These are phyloP conservation scores for Cheirogaleus major DNA, from an alignment of 2,797 vertebrate genomes.

Conservation along the genomic window DNA sequence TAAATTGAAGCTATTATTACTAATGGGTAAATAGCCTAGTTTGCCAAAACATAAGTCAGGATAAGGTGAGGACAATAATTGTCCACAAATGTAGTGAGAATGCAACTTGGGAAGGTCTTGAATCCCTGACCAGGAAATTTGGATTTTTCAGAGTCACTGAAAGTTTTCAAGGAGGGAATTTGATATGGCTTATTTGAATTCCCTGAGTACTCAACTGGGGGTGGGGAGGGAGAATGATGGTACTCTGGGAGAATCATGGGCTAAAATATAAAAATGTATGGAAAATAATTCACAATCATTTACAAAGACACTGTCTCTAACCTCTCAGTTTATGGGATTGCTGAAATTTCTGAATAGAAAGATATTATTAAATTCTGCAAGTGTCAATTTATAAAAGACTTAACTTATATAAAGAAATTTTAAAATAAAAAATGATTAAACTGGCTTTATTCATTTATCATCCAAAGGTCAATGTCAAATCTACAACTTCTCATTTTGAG, in stretches of 20 bases:
- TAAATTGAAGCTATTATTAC: not conserved
- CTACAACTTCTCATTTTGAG: constrained; percentile 41
- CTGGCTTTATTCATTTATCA: constrained; percentile 34
- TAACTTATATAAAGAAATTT: constrained; percentile 37
- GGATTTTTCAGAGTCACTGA: not conserved
- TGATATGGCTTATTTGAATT: not conserved
- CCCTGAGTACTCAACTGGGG: not conserved
- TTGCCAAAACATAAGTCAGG: not conserved
- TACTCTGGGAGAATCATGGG: not conserved
- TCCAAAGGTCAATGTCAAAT: constrained; percentile 15
- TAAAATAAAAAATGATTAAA: constrained; percentile 19
- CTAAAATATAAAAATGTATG: not conserved
- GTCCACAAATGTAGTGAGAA: not conserved
- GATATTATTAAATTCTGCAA: constrained; percentile 23
- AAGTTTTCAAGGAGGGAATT: not conserved
- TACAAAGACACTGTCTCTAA: not conserved
- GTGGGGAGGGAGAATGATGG: not conserved
- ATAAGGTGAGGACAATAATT: not conserved
- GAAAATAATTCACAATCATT: not conserved
- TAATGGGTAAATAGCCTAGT: not conserved
- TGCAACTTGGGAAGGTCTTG: not conserved
- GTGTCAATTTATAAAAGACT: not conserved
- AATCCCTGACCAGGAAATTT: not conserved
- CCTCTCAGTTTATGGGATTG: not conserved
- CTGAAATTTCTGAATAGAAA: constrained; percentile 36